Evolutionary conservation across 92 coral and sea anemone species (phyloP).

Genomic region (Zoanthus sansibaricus): DNA sequence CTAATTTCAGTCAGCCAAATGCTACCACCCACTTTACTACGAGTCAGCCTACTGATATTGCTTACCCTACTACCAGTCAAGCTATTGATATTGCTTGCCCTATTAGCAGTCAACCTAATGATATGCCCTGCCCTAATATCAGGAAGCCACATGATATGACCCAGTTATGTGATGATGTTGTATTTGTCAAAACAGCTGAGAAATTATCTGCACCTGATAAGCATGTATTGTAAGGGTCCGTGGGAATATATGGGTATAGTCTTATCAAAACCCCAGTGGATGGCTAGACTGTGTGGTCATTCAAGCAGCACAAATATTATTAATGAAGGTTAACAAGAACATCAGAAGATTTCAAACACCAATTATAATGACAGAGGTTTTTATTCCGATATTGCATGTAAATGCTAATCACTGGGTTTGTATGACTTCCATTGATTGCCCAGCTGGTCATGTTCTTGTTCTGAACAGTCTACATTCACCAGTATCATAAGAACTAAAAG

Average conservation of each 20-base stretch:
- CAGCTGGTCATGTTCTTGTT: slow-evolving; percentile 66
- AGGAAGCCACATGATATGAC: too few species aligned
- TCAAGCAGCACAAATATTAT: slow-evolving; percentile 63
- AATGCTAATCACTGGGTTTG: slow-evolving; percentile 66
- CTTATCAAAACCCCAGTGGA: slow-evolving; percentile 46
- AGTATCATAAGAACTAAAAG: slow-evolving; percentile 62
- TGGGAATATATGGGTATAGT: slow-evolving; percentile 53
- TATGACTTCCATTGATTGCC: slow-evolving; percentile 64
- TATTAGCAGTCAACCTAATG: too few species aligned
- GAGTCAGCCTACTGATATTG: too few species aligned
- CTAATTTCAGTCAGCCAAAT: too few species aligned
- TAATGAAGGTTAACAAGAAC: slow-evolving; percentile 57
- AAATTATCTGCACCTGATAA: slow-evolving; percentile 12
- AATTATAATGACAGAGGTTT: slow-evolving; percentile 62
- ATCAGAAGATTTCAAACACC: slow-evolving; percentile 69
- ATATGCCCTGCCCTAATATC: too few species aligned
- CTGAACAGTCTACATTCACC: slow-evolving; percentile 72
- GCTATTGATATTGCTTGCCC: too few species aligned
- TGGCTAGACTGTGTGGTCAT: slow-evolving; percentile 61
- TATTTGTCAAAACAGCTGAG: neutral
- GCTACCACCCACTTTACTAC: too few species aligned
- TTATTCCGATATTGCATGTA: slow-evolving; percentile 69
- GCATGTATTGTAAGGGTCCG: slow-evolving; percentile 28
- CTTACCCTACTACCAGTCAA: too few species aligned
- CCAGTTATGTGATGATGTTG: too few species aligned